phyloP scores from a whole-genome alignment of 2,113 vertebrate genomes.

The Mustela lutreola region DNA sequence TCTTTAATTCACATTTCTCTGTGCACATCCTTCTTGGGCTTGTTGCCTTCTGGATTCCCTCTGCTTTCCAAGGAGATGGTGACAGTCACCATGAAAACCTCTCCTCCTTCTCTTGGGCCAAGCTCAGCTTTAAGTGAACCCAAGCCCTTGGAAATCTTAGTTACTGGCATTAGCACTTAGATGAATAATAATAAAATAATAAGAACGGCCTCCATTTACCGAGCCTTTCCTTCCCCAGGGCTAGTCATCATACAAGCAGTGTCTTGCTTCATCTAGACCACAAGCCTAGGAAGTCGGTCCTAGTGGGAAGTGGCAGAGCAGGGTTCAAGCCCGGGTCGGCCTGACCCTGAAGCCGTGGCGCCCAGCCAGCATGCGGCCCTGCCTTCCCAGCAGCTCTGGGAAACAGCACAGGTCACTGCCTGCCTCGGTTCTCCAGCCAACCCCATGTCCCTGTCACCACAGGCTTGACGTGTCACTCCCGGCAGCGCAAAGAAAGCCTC shows the following conservation, averaged over 20 bases:
- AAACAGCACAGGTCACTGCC: background rate
- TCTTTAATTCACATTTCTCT: background rate
- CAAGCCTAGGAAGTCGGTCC: background rate
- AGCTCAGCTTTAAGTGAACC: background rate
- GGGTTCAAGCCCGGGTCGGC: background rate
- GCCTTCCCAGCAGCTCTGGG: background rate
- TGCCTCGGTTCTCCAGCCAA: background rate
- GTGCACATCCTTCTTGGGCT: background rate
- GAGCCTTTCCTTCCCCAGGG: background rate
- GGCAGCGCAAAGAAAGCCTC: background rate
- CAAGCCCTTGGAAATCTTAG: background rate
- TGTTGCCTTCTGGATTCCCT: background rate
- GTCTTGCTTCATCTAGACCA: background rate
- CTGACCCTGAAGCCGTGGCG: background rate
- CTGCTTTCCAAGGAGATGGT: slow-evolving; percentile 11
- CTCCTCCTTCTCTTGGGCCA: background rate
- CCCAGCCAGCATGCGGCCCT: background rate
- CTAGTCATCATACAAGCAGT: background rate
- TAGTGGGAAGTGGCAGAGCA: background rate
- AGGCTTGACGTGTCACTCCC: background rate
- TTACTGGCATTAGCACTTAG: background rate
- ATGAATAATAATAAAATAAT: background rate
- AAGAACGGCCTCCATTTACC: background rate
- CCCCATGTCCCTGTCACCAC: background rate
- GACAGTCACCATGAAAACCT: background rate